Base-by-base conservation (phyloP, 2,797 vertebrate species). In the Emys orbicularis region DNA sequence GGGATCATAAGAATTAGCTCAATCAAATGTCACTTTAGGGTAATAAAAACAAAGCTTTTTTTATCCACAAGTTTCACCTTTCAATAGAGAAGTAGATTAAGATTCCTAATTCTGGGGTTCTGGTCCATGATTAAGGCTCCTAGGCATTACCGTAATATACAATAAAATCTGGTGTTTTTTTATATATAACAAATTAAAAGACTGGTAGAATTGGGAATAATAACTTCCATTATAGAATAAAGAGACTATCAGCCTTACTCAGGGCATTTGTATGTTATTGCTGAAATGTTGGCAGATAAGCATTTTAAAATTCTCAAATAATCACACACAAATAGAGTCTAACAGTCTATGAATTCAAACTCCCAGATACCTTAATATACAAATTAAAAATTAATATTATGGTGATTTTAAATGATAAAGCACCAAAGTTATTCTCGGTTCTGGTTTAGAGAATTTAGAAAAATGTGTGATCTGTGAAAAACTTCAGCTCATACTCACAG, bases 401-500 rank as follows among this genome's bases (percentile, higher is more conserved):
- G 68, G 15, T 77, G 74, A 77, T 77, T 49, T 27, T 29, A 29
- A 49, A 31, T 54, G 41, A n/a, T 79, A 85, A 49, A 1, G 85
- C 27, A 76, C 49, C 57, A 76, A 77, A 88, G 44, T n/a, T 83
- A 76, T 12, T 72, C 9, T 4, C 1, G 1, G 68, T 13, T 31
- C 52, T 5, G 85, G 18, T 13, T 53, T 68, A 6, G 12, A 89
- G 86, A 88, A 92, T 29, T 19, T 37, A 80, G 83, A 83, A 57
- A 13, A 72, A 37, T 8, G 80, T 47, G 21, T 6, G 79, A 18
- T 1, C 12, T 7, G 2, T 23, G 84, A 4, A 31, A 85, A 54
- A 77, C 13, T 61, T 68, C 12, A 81, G 57, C 6, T 16, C 89
- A 86, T 90, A 97, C 98, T 99, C 98, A 99, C 99, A 84, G 98